Percentiles rank a stretch among this genome's conserved stretches.
phyloP scores from a whole-genome alignment of 2,113 vertebrate genomes.

The Marmota monax region DNA sequence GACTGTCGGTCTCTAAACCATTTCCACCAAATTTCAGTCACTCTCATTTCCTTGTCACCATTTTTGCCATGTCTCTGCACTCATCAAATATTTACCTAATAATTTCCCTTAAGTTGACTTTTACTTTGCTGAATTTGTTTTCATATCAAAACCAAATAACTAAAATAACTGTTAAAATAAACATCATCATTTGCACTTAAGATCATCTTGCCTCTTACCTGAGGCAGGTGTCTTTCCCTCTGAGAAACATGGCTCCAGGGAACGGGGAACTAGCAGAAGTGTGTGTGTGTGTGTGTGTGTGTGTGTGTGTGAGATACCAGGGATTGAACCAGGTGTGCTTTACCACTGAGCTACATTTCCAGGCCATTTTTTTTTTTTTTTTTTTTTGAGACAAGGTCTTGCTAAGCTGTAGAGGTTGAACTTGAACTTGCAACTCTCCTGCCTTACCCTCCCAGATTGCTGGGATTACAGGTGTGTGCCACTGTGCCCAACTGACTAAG shows the following conservation, averaged over 20 bases:
- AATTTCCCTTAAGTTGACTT: neutral
- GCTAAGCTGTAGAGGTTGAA: neutral
- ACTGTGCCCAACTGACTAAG: neutral
- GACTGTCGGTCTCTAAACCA: neutral
- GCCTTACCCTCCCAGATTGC: neutral
- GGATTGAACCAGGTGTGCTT: neutral
- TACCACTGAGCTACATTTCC: neutral
- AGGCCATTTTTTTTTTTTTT: neutral
- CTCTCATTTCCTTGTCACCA: neutral
- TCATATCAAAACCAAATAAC: neutral
- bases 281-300: no score
- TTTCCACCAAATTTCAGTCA: neutral
- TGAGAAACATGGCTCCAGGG: neutral
- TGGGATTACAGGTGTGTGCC: neutral
- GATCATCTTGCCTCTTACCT: neutral
- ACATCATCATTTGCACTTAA: neutral
- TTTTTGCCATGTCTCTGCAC: neutral
- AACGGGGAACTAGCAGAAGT: neutral
- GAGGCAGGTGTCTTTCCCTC: neutral
- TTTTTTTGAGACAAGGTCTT: neutral
- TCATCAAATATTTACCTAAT: neutral
- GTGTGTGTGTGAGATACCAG: no score
- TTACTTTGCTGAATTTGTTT: conserved; percentile 21
- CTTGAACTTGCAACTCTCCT: neutral
- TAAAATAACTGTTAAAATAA: neutral